A percentile compares a stretch with the other conserved stretches of the same genome.
phyloP scores from a whole-genome alignment of 2,113 vertebrate genomes.

The Salvelinus fontinalis region DNA sequence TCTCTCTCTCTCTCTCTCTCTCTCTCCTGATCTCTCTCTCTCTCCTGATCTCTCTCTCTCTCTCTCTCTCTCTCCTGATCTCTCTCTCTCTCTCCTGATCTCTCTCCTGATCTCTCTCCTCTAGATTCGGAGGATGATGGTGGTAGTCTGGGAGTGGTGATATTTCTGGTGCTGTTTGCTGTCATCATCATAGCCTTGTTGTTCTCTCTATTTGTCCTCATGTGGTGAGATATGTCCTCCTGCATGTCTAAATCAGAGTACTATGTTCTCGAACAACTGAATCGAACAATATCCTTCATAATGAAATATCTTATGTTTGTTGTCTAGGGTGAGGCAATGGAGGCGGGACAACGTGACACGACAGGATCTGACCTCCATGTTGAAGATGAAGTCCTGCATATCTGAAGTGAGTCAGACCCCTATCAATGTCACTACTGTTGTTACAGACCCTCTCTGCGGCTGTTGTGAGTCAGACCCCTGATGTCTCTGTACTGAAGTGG shows the following conservation, averaged over 20 bases:
- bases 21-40: not conserved
- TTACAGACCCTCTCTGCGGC: too few species aligned
- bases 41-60: too few species aligned
- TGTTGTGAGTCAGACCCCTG: too few species aligned
- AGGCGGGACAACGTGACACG: slow-evolving; percentile 64
- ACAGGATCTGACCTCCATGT: slow-evolving; percentile 76
- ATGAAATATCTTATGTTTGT: not conserved
- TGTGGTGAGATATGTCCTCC: slow-evolving; percentile 66
- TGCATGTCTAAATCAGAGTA: too few species aligned
- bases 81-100: too few species aligned
- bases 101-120: too few species aligned
- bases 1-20: too few species aligned
- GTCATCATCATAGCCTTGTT: slow-evolving; percentile 67
- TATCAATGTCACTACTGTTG: too few species aligned
- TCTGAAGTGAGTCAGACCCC: slow-evolving; percentile 62
- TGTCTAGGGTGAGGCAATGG: slow-evolving; percentile 67
- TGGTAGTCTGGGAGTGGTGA: slow-evolving; percentile 62
- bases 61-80: too few species aligned
- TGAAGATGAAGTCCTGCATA: slow-evolving; percentile 79
- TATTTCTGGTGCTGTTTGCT: slow-evolving; percentile 72
- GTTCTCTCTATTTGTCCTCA: slow-evolving; percentile 64
- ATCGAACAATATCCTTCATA: too few species aligned
- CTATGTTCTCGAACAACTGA: too few species aligned
- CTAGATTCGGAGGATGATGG: slow-evolving; percentile 16
- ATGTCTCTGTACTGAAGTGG: too few species aligned